Base-by-base conservation (phyloP, 2,888 invertebrate genomes). In the Epinotia brunnichana region DNA sequence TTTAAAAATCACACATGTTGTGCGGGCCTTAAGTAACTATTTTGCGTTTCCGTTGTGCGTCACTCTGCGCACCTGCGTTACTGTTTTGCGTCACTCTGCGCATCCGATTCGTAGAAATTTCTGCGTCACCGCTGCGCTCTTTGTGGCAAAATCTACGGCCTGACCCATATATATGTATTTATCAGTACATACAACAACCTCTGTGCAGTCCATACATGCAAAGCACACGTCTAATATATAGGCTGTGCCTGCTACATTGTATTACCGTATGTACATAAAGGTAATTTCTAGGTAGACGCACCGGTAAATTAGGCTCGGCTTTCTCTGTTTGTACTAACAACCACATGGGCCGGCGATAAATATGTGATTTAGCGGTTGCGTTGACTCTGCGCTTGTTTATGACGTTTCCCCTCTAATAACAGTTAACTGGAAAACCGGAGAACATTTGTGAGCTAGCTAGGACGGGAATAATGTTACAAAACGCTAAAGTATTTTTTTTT, bases 241-340 rank as follows among this genome's bases (percentile, higher is more conserved):
- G 11, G 15, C 1, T 19, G 13, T 44, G 19, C 44, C 10, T 24
- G 9, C 24, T 15, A 10, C 21, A 29, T 35, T 1, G 29, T 35
- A 17, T 21, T 29, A 3, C n/a, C 13, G 63, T 11, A 44, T 3
- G n/a, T 67, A 35, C 17, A 17, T 2, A 11, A 24, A 29, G 24
- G 13, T n/a, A 53, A 69, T 51, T 35, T 57, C 62, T 54, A 62
- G 41, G 48, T 39, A 17, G 17, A 39, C 21, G 51, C 21, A 57
- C 17, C 35, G 41, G 17, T 64, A 66, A 70, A 64, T 70, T 70
- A 64, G 57, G 56, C 63, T 29, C 54, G 44, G 35, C 60, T 51
- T 24, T 39, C 48, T 13, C 39, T 64, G 70, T 70, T 63, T 70
- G 70, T 59, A 24, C 51, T 59, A 70, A 66, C 70, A 51, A 57